Evolutionary conservation across 2,797 vertebrate species (phyloP), one percentile per base, ranked within the genome.

Genomic region (Enteromius afrohamiltoni): DNA sequence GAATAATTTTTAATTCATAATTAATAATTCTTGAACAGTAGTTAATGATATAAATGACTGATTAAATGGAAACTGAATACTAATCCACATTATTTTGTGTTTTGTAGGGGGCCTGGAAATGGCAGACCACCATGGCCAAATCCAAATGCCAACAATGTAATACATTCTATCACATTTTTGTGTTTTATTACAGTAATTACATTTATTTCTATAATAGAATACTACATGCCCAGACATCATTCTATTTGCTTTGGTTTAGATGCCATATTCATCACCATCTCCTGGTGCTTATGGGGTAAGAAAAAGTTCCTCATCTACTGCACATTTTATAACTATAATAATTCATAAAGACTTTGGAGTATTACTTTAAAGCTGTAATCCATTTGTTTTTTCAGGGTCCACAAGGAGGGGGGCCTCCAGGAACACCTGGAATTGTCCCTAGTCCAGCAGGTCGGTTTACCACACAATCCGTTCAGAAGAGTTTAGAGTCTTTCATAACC

Each of bases 121-220:
- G 98, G 97, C n/a, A 87, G 88, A 81, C 95, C 98, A 91, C 98
- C 97, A 82, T 99, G 98, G 98, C 97, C 98, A 75, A 98, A 98
- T 94, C 98, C 98, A 84, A 99, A 97, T 94, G 97, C 96, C 94
- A 99, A 98, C 92, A 98, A 97, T 93, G 98, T 99, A 92, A 99
- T 29, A 11, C 17, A 34, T 3, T 37, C 51, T 17, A 7, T 69
- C 55, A 17, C 7, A 45, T 9, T 42, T 5, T 23, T 58, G 51
- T 7, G 11, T 10, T 60, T 62, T 45, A 37, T 34, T 26, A 2
- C 1, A 31, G 29, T 47, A 21, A 19, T 62, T 58, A 58, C 23
- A 79, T 49, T 23, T 4, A 4, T n/a, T 14, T 21, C 0, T 45
- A 1, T 26, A 29, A 58, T 21, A 0, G 2, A 42, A 29, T 53